Evolutionary conservation across 1,140 invertebrate genomes (phyloP), one percentile per base, ranked within the genome.

Genomic region (Mycetomoellerius zeteki): DNA sequence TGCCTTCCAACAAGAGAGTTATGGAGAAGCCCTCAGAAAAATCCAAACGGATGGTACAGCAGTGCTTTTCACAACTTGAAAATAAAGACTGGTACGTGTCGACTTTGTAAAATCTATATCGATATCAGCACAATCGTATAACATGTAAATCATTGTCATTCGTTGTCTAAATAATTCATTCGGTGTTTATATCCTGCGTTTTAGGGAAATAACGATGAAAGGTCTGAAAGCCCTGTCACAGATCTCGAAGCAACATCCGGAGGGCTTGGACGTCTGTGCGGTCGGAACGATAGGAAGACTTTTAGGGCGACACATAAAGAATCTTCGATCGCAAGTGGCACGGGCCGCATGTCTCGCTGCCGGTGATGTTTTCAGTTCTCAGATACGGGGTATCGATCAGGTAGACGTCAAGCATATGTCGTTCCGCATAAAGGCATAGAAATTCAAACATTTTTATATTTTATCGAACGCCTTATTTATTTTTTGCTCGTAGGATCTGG

Each of bases 241-340:
- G 37, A 94, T 99, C 27, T 96, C 97, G 1, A 96, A 96, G 80
- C 97, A 98, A 91, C 97, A 98, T 91, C 96, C 97, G 0, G 97
- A 98, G 60, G 92, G 96, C 12, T 84, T 98, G 2, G 95, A 95
- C 72, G 91, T 93, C 21, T 96, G 96, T 96, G 86, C 96, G 96
- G 95, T 92, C 1, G 93, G 93, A 50, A 96, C 96, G 76, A 96
- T 98, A 30, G 97, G 97, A 50, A 95, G 98, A 43, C 95, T 97
- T 47, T 93, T 99, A 1, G 96, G 97, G 0, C 96, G 96, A 71
- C 98, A 99, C 88, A 97, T 99, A 24, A 97, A 96, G 67, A 99
- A 98, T 95, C 95, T 99, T 30, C 96, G 99, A 7, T 99, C 99
- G 0, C 98, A 99, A 94, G 99, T 99, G 0, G 97, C 98, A 0